Conservation (phyloP, 2,113 vertebrate species). For the Scolopax mira region DNA sequence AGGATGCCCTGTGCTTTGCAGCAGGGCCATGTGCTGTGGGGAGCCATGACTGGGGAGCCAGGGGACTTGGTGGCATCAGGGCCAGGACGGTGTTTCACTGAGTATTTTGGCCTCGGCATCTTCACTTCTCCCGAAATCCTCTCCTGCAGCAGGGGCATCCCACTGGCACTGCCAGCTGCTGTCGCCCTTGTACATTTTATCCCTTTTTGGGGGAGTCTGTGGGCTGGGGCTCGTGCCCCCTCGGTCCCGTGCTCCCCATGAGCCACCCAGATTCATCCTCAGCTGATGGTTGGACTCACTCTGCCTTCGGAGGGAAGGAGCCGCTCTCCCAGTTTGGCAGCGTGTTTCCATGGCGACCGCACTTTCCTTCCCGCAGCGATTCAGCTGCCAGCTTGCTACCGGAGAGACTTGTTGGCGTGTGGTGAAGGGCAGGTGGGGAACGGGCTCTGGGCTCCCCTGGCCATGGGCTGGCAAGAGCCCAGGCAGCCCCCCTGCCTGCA, state of each 20-base stretch:
- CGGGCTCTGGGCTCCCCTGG: neutral
- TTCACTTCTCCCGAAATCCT: rapidly evolving
- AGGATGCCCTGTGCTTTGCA: neutral
- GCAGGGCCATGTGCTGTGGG: neutral
- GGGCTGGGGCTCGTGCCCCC: rapidly evolving
- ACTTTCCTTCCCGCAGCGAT: slow-evolving; percentile 29
- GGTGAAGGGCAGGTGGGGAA: neutral
- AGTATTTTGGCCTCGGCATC: neutral
- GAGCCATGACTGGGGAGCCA: neutral
- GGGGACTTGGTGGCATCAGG: neutral
- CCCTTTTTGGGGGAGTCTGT: neutral
- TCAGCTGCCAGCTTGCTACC: neutral
- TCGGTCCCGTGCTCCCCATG: rapidly evolving
- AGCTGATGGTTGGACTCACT: neutral
- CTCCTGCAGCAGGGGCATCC: neutral
- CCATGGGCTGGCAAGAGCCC: rapidly evolving
- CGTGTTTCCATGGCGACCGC: slow-evolving; percentile 61
- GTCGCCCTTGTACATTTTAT: rapidly evolving
- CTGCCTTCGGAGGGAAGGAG: neutral
- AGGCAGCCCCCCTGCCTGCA: rapidly evolving
- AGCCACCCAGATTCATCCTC: rapidly evolving
- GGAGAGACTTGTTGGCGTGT: neutral
- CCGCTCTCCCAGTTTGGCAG: slow-evolving; percentile 47
- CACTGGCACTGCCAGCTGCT: rapidly evolving
- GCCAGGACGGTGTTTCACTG: rapidly evolving